Percentiles rank a stretch among this genome's conserved stretches.
Conservation (phyloP, 1,140 invertebrate genomes). For the Pantala flavescens region DNA sequence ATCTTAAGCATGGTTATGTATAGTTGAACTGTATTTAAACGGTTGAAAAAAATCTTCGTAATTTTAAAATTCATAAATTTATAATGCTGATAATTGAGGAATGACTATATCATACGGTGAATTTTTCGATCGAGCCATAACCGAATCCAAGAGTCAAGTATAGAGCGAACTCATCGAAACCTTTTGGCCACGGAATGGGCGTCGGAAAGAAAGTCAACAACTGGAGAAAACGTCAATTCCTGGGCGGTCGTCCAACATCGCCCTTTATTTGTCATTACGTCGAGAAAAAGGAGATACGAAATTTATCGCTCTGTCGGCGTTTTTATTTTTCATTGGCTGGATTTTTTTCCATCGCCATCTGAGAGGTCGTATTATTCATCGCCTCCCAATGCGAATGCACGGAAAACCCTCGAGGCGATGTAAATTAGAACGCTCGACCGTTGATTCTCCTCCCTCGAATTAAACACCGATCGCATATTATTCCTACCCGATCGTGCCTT, state of each 20-base stretch:
- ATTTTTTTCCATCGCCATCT: constrained; percentile 1
- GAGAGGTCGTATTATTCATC: neutral
- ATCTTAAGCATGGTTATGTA: too few relatives aligned
- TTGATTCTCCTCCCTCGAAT: neutral
- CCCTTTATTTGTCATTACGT: neutral
- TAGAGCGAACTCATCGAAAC: too few relatives aligned
- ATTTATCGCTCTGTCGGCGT: neutral
- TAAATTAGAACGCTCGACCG: neutral
- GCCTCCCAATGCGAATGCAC: neutral
- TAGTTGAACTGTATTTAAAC: too few relatives aligned
- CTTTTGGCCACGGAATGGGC: too few relatives aligned
- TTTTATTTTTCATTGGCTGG: neutral
- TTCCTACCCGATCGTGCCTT: neutral
- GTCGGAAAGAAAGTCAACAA: too few relatives aligned
- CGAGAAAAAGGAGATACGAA: neutral
- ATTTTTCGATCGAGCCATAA: too few relatives aligned
- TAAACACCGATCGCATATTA: neutral
- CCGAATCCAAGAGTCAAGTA: too few relatives aligned
- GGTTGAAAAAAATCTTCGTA: too few relatives aligned
- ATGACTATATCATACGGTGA: too few relatives aligned
- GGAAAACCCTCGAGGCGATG: neutral
- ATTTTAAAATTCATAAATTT: too few relatives aligned
- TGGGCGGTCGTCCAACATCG: neutral
- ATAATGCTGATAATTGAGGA: too few relatives aligned
- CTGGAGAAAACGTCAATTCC: too few relatives aligned